Evolutionary conservation across 2,113 vertebrate species (phyloP).

Genomic region (Nematolebias whitei): DNA sequence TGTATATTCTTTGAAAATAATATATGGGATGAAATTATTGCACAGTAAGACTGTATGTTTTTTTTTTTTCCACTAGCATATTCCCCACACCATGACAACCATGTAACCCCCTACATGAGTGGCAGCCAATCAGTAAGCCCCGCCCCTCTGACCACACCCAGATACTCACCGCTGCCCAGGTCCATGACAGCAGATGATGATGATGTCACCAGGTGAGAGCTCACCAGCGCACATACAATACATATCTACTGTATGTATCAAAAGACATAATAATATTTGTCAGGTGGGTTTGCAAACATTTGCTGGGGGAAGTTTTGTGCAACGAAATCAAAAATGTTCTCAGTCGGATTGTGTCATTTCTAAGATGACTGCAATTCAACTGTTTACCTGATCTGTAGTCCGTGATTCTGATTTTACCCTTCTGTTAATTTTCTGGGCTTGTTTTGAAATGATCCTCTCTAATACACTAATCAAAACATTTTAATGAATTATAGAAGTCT

Average conservation of each 20-base stretch:
- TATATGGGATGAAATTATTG: not conserved
- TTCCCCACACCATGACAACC: conserved; percentile 91
- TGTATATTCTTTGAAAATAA: not conserved
- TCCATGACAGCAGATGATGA: conserved; percentile 90
- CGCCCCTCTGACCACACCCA: conserved; percentile 82
- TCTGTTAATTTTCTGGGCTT: not conserved
- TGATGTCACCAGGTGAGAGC: conserved; percentile 89
- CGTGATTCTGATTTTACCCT: not conserved
- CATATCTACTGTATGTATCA: not conserved
- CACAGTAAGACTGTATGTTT: not conserved
- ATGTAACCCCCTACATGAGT: conserved; percentile 87
- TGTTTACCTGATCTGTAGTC: conserved; percentile 2
- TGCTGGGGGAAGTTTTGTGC: not conserved
- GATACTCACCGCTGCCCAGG: conserved; percentile 91
- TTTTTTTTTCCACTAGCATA: conserved; percentile 80
- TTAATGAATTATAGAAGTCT: conserved; percentile 18
- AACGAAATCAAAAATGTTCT: not conserved
- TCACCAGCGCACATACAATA: not conserved
- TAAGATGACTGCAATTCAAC: too few species aligned
- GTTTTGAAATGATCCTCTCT: not conserved
- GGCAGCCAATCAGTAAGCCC: conserved; percentile 86
- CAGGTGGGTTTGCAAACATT: too few species aligned
- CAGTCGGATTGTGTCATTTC: not conserved
- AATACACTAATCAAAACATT: not conserved
- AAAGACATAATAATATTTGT: not conserved